Conservation (phyloP, 2,113 vertebrate species). For the Phycodurus eques region DNA sequence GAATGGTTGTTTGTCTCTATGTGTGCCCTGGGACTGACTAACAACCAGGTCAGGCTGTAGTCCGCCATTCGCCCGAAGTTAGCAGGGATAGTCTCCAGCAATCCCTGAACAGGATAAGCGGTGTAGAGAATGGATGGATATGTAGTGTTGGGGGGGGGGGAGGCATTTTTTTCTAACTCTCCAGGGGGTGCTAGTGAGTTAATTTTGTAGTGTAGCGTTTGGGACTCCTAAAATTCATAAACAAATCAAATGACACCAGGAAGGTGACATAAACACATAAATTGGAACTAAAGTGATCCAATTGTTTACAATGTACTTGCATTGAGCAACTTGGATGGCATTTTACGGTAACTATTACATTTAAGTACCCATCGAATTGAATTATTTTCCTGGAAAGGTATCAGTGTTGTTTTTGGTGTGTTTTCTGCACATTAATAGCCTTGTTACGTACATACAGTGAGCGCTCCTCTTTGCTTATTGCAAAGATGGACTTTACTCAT, state of each 20-base stretch:
- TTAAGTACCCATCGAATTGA: neutral
- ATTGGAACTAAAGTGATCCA: neutral
- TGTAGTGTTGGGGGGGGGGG: too few relatives aligned
- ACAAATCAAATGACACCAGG: constrained; percentile 7
- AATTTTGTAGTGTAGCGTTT: neutral
- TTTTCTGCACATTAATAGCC: neutral
- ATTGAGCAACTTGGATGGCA: neutral
- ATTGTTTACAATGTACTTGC: neutral
- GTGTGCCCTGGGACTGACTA: too few relatives aligned
- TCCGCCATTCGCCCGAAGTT: too few relatives aligned
- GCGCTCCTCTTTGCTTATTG: neutral
- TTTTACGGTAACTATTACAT: neutral
- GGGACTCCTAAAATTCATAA: neutral
- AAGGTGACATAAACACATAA: neutral
- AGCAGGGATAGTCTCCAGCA: too few relatives aligned
- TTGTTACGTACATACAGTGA: neutral
- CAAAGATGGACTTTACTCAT: neutral
- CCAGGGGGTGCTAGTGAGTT: neutral
- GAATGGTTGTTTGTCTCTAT: too few relatives aligned
- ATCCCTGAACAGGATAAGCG: too few relatives aligned
- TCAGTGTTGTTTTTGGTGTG: neutral
- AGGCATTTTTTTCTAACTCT: neutral
- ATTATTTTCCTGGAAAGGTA: neutral
- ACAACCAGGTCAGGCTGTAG: too few relatives aligned
- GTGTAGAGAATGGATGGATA: too few relatives aligned